These are phyloP conservation scores for Macrotrachela quadricornifera DNA, from an alignment of 1,140 invertebrate species.

Conservation along the genomic window DNA sequence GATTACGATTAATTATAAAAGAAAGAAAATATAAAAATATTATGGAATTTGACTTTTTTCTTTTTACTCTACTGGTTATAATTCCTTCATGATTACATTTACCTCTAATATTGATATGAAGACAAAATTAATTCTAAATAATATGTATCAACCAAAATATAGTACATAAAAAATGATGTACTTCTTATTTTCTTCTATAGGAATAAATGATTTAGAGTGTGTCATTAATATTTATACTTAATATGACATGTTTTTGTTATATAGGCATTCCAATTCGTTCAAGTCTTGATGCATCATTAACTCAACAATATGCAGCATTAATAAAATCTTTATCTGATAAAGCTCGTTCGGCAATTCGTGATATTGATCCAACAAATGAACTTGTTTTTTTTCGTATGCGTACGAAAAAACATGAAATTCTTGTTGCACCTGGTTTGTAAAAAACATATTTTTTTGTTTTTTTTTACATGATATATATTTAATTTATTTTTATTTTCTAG, in stretches of 20 bases:
- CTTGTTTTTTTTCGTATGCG: constrained; percentile 75
- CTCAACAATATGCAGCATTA: constrained; percentile 74
- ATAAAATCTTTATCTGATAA: constrained; percentile 76
- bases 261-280: background rate
- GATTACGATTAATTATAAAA: constrained; percentile 4
- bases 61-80: too few relatives aligned
- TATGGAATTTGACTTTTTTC: too few relatives aligned
- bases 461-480: background rate
- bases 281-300: constrained; percentile 67
- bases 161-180: too few relatives aligned
- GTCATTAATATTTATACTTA: too few relatives aligned
- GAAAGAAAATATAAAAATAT: too few relatives aligned
- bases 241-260: background rate
- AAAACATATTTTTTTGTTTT: background rate
- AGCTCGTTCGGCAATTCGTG: constrained; percentile 69
- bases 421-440: constrained; percentile 57
- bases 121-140: too few relatives aligned
- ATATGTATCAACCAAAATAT: too few relatives aligned
- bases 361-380: constrained; percentile 87
- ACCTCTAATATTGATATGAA: too few relatives aligned
- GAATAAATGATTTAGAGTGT: too few relatives aligned
- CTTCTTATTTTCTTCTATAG: too few relatives aligned
- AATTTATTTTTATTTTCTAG: background rate
- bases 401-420: constrained; percentile 89
- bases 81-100: too few relatives aligned